Conservation (phyloP, 35 echinoderm and acorn worm species). For the Heliocidaris tuberculata region DNA sequence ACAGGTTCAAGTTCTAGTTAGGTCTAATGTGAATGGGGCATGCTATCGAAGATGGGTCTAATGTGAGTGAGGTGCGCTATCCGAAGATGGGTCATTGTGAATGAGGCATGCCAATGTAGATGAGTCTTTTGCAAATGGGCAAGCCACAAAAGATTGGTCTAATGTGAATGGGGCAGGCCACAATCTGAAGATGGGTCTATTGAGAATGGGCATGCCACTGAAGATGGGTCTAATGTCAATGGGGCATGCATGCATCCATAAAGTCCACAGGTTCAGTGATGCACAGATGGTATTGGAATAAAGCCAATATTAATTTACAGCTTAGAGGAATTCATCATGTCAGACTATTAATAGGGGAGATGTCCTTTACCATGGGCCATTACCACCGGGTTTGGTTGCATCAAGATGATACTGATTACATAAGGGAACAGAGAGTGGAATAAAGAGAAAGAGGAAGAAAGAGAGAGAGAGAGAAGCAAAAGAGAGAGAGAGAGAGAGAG, state of each 20-base stretch:
- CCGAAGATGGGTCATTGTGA: too few relatives aligned
- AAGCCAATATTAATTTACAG: conserved; percentile 9
- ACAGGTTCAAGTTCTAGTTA: neutral
- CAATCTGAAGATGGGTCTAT: too few relatives aligned
- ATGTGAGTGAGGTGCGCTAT: too few relatives aligned
- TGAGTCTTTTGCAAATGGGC: neutral
- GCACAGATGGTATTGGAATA: neutral
- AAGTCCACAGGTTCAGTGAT: neutral
- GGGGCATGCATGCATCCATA: neutral
- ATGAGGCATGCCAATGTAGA: neutral
- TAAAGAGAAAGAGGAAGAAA: too few relatives aligned
- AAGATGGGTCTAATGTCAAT: too few relatives aligned
- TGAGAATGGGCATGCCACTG: neutral
- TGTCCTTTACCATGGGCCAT: neutral
- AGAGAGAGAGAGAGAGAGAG: too few relatives aligned
- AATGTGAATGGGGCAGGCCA: too few relatives aligned
- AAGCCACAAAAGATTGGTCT: too few relatives aligned
- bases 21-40: neutral
- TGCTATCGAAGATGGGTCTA: too few relatives aligned
- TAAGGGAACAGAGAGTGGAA: neutral
- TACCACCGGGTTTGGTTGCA: neutral
- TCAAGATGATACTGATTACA: neutral
- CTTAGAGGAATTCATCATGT: neutral
- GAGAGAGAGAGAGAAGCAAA: too few relatives aligned
- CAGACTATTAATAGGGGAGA: neutral